A percentile compares a stretch with the other conserved stretches of the same genome.
Conservation (phyloP, 2,888 invertebrate species). For the Parapristionchus giblindavisi region DNA sequence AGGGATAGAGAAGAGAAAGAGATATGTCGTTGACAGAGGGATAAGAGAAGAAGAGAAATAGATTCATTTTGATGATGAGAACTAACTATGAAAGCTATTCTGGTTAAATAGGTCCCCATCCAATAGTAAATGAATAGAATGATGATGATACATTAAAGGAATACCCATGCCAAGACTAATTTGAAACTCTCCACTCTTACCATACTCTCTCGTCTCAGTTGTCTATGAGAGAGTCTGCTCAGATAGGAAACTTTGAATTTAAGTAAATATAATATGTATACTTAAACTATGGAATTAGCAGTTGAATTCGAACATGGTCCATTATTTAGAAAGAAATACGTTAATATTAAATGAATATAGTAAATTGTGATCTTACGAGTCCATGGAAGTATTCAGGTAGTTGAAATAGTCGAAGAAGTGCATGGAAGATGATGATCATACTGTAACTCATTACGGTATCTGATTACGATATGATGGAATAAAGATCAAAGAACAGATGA, state of each 20-base stretch:
- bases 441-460: background rate
- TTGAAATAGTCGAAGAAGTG: constrained; percentile 43
- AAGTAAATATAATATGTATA: too few relatives aligned
- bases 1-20: constrained; percentile 18
- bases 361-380: constrained; percentile 15
- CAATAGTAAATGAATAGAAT: constrained; percentile 24
- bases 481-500: background rate
- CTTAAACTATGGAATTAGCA: too few relatives aligned
- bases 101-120: too few relatives aligned
- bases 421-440: constrained; percentile 45
- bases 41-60: too few relatives aligned
- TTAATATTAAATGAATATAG: background rate
- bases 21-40: constrained; percentile 14
- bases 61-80: too few relatives aligned
- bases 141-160: background rate
- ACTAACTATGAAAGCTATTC: too few relatives aligned
- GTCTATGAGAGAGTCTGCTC: too few relatives aligned
- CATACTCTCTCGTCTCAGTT: too few relatives aligned
- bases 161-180: background rate
- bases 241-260: too few relatives aligned
- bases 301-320: too few relatives aligned
- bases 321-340: background rate
- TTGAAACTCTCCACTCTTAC: too few relatives aligned
- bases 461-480: background rate
- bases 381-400: constrained; percentile 42